Conservation (phyloP, 2,113 vertebrate genomes). For the Malurus elegans region DNA sequence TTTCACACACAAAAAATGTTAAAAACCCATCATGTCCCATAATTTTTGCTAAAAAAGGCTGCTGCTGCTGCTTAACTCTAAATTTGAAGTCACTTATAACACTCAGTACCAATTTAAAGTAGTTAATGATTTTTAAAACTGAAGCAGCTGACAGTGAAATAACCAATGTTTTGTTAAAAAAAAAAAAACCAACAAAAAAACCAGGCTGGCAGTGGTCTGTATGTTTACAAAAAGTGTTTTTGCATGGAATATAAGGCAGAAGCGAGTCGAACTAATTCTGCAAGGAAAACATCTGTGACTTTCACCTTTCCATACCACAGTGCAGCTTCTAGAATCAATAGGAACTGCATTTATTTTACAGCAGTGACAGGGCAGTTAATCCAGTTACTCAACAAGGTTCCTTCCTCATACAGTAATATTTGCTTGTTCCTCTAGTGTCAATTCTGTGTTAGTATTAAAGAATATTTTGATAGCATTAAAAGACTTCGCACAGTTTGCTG, state of each 20-base stretch:
- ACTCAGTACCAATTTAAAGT: not conserved
- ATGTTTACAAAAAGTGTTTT: not conserved
- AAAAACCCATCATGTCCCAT: not conserved
- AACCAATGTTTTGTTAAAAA: not conserved
- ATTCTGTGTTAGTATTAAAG: not conserved
- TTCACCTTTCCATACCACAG: not conserved
- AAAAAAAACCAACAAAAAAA: too few species aligned
- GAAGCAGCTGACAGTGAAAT: not conserved
- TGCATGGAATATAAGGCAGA: not conserved
- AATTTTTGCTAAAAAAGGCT: not conserved
- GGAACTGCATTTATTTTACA: not conserved
- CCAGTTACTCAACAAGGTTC: not conserved
- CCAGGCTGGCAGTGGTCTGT: not conserved
- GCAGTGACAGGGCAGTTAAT: not conserved
- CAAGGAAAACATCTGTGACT: not conserved
- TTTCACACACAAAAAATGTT: not conserved
- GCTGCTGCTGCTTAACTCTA: not conserved
- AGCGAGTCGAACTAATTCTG: not conserved
- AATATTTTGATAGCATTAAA: not conserved
- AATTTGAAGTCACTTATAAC: not conserved
- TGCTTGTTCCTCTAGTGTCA: constrained; percentile 26
- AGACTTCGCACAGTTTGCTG: not conserved
- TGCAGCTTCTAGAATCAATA: not conserved
- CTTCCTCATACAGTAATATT: not conserved
- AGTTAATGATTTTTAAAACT: not conserved